Evolutionary conservation across 2,113 vertebrate species (phyloP), one percentile per base, ranked within the genome.

Genomic region (Ophthalmolycus amberensis): DNA sequence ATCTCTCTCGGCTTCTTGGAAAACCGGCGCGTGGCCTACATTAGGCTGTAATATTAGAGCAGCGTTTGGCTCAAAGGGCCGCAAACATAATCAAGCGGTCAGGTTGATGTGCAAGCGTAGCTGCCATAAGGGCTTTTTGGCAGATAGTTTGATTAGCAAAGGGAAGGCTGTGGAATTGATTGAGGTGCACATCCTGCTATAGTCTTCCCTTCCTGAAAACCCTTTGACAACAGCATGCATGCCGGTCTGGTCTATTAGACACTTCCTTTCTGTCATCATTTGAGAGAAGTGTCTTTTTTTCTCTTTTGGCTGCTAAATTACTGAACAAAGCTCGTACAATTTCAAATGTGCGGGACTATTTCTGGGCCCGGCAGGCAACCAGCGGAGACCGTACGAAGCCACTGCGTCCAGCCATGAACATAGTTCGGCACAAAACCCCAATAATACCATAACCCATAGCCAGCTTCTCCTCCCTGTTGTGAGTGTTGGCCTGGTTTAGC

Each of bases 1-100:
- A 75, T 74, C 79, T 82, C 79, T 82, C 44, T 73, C 60, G 59
- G 86, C 80, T 89, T 90, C 82, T 89, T 83, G 83, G 78, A 85
- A 81, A 88, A 71, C 85, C 85, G 15, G 85, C 86, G 84, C 79
- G 83, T 90, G 88, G 87, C 85, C 70, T 82, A 71, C 85, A 88
- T 93, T 88, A 85, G 87, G 66, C 88, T 75, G 88, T 86, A 81
- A 90, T 85, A 89, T 82, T 85, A 72, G 88, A 90, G 85, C 72
- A 63, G 75, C 69, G 48, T 85, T 90, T 84, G 87, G 84, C 73
- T 77, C 71, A 20, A 71, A 83, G 78, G 71, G 75, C 58, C 75
- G 77, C 86, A 90, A 73, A 88, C 85, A 87, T 91, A 91, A 94
- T 92, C 83, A 83, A 56, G 81, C 52, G 90, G 90, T 94, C 88